Evolutionary conservation across 2,113 vertebrate species (phyloP).

Genomic region (Macrotus californicus): DNA sequence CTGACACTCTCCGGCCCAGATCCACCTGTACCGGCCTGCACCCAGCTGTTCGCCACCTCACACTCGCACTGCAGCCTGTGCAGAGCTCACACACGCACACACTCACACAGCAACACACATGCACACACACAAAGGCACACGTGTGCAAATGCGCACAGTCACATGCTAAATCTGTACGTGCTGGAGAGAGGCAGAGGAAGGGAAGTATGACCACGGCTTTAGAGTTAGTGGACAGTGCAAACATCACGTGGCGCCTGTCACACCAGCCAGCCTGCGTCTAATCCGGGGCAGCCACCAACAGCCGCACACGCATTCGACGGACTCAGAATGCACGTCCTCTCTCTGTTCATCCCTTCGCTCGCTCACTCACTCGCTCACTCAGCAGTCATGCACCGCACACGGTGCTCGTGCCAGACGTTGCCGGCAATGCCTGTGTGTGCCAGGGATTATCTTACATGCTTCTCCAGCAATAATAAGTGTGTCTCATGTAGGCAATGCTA

Average conservation of each 20-base stretch:
- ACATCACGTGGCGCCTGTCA: too few species aligned
- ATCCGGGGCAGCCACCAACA: neutral
- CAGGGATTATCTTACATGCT: neutral
- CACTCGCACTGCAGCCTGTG: neutral
- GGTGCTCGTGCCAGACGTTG: neutral
- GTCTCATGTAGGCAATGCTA: neutral
- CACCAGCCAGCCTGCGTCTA: too few species aligned
- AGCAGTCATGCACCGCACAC: neutral
- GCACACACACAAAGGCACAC: too few species aligned
- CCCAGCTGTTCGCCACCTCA: neutral
- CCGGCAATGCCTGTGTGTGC: neutral
- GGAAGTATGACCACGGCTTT: too few species aligned
- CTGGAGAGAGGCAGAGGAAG: too few species aligned
- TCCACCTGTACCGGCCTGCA: too few species aligned
- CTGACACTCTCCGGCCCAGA: too few species aligned
- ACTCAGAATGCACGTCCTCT: neutral
- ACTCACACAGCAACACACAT: too few species aligned
- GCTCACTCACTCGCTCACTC: neutral
- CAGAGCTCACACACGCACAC: neutral
- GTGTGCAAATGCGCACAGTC: too few species aligned
- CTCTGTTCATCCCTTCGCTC: neutral
- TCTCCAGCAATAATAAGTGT: neutral
- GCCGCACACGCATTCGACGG: neutral
- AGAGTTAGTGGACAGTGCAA: fast-evolving
- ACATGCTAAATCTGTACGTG: too few species aligned